Evolutionary conservation across 2,888 invertebrate species (phyloP), one percentile per base, ranked within the genome.

Genomic region (Drosophila flavopinicola): DNA sequence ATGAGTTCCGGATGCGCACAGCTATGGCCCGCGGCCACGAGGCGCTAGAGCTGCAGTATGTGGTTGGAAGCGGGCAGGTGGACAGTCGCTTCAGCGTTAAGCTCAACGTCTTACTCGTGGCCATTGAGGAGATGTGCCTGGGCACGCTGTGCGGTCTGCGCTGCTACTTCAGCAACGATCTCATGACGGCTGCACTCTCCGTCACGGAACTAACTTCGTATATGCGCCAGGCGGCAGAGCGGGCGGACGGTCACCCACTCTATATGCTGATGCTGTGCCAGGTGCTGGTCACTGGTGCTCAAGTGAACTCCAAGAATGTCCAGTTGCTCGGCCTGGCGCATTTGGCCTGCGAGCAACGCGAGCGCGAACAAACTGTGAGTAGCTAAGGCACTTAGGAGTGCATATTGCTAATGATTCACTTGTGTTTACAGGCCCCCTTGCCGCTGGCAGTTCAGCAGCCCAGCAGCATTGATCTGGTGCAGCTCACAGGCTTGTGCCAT

Each of bases 141-240:
- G 47, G 32, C 6, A 44, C 52, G 0, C 9, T 75, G 23, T 54
- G 33, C 0, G 54, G 51, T 2, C 37, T 73, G 1, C 71, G 54
- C 7, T 54, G 52, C n/a, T 75, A 53, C n/a, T 65, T 72, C 2
- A 47, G 52, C 25, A 48, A 75, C 7, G 59, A 75, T 13, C 25
- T 39, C 1, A 23, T 53, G 1, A 49, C 59, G 5, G 52, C 75
- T 3, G 25, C 66, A 4, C 48, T 70, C 7, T 57, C 51, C 2
- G 23, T 30, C 6, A 60, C 51, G 1, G 37, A 48, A 9, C 15
- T 68, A 11, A 30, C 58, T 6, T 32, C 35, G 5, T 74, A 64
- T 32, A 25, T 72, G 25, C 52, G 54, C 6, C 11, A 59, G 2
- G 63, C 51, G 6, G n/a, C 24, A 4, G 42, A 59, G 3, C 7